Evolutionary conservation across 1,140 invertebrate species (phyloP).

Genomic region (honey bee (Apis mellifera)): DNA sequence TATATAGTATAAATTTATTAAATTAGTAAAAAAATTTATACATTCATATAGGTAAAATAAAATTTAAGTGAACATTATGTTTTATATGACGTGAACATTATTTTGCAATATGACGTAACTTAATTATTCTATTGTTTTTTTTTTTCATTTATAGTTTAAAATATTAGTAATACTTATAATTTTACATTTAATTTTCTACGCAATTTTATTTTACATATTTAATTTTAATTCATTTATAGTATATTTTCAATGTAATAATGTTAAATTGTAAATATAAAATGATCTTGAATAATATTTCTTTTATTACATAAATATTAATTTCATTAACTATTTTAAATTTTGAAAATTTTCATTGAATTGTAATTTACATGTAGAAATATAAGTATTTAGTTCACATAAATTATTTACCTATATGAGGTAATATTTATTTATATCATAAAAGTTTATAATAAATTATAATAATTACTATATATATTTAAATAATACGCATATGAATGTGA

Average conservation of each 20-base stretch:
- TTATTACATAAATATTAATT: not conserved
- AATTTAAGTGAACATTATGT: not conserved
- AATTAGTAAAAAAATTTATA: not conserved
- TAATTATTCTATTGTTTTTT: not conserved
- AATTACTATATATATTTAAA: not conserved
- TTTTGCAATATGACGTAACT: not conserved
- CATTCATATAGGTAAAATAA: not conserved
- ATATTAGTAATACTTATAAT: not conserved
- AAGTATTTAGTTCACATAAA: not conserved
- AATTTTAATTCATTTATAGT: not conserved
- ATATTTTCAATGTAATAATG: not conserved
- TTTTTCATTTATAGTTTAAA: not conserved
- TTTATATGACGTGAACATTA: too few relatives aligned
- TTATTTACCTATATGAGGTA: not conserved
- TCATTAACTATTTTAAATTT: not conserved
- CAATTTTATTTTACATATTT: not conserved
- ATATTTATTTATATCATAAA: not conserved
- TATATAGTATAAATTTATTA: too few relatives aligned
- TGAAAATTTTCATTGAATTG: not conserved
- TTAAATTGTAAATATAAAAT: constrained; percentile 3
- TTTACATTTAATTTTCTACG: not conserved
- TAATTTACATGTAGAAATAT: not conserved
- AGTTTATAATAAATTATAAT: not conserved
- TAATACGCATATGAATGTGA: not conserved
- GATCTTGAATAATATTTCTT: not conserved